Evolutionary conservation across 2,797 vertebrate species (phyloP).

Genomic region (Sternotherus odoratus): DNA sequence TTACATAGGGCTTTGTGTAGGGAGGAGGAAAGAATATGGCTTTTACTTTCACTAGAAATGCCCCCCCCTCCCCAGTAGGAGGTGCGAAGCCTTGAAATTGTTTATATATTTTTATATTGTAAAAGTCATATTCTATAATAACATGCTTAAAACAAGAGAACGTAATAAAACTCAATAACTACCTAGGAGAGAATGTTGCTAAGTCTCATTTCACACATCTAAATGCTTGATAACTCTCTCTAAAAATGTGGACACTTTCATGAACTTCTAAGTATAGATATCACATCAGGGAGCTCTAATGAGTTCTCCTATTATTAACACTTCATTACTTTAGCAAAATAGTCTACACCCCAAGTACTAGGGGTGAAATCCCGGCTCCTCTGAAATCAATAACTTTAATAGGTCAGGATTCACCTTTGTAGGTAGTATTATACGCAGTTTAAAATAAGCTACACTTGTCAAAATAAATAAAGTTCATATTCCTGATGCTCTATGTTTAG

Average conservation of each 20-base stretch:
- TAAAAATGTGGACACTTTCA: background rate
- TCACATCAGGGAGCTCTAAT: background rate
- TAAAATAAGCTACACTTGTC: background rate
- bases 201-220: background rate
- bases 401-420: background rate
- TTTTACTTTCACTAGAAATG: background rate
- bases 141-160: background rate
- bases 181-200: background rate
- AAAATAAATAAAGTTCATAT: conserved; percentile 36
- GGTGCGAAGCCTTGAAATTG: background rate
- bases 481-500: conserved; percentile 3
- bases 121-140: background rate
- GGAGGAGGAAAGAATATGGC: background rate
- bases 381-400: background rate
- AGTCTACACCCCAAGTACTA: background rate
- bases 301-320: background rate
- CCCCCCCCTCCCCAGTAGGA: background rate
- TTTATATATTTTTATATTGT: background rate
- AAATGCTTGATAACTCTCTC: background rate
- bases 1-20: background rate
- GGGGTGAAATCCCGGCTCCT: background rate
- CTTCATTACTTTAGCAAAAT: background rate
- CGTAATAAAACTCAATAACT: background rate
- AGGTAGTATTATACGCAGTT: background rate
- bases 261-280: background rate